Percentiles rank a stretch among this genome's conserved stretches.
Conservation (phyloP, 2,797 vertebrate genomes). For the Lepilemur septentrionalis region DNA sequence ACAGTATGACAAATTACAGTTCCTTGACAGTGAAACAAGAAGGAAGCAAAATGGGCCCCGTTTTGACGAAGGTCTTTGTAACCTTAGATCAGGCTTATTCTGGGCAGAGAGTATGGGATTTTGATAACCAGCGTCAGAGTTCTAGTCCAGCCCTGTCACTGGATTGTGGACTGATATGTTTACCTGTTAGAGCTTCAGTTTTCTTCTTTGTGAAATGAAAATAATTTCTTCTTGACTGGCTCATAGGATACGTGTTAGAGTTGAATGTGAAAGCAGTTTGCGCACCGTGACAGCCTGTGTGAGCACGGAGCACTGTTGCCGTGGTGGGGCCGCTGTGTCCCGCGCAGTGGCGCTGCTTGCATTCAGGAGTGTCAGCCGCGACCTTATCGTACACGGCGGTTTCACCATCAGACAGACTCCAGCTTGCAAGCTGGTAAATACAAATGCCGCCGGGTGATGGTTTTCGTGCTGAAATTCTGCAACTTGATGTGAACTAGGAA, state of each 20-base stretch:
- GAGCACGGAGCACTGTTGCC: not conserved
- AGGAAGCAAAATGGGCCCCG: accelerated
- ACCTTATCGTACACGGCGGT: not conserved
- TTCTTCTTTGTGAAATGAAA: not conserved
- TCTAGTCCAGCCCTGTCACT: no score
- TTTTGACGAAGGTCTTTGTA: no score
- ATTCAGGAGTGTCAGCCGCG: accelerated
- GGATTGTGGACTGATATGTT: not conserved
- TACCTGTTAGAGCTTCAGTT: not conserved
- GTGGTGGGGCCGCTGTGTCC: not conserved
- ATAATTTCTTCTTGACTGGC: not conserved
- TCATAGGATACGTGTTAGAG: not conserved
- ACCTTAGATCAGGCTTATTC: no score
- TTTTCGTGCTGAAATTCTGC: not conserved
- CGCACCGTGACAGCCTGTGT: accelerated
- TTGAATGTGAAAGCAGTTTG: not conserved
- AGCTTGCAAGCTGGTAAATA: not conserved
- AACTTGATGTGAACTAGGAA: not conserved
- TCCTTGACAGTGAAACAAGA: no score
- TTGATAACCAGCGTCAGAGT: not conserved
- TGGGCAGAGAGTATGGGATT: no score
- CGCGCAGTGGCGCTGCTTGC: not conserved
- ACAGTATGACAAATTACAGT: no score
- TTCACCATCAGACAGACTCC: no score
- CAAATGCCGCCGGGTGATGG: not conserved